Percentiles rank a stretch among this genome's conserved stretches.
These are phyloP conservation scores for Ips typographus DNA, from an alignment of 1,140 invertebrate species.

Conservation along the genomic window DNA sequence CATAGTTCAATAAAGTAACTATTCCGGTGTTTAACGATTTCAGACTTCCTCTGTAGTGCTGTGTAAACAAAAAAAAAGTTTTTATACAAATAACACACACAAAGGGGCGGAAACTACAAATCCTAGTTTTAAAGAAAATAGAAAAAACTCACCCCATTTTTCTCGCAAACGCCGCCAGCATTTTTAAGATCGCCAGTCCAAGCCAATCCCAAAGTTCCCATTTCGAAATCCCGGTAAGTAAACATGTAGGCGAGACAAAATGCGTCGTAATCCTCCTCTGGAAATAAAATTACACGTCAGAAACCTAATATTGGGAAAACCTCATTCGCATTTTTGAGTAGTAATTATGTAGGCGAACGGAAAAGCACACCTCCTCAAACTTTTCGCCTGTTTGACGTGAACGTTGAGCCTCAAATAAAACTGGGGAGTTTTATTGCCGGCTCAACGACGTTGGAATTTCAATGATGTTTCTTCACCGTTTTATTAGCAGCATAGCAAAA, in stretches of 20 bases:
- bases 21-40: constrained; percentile 98
- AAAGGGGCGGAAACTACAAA: no score
- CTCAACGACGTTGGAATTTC: constrained; percentile 15
- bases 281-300: constrained; percentile 37
- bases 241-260: constrained; percentile 99
- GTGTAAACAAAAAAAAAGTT: constrained; percentile 46
- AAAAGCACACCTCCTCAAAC: no score
- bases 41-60: constrained; percentile 92
- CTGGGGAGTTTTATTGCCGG: constrained; percentile 12
- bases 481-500: neutral
- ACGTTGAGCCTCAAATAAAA: constrained; percentile 21
- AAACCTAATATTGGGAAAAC: neutral
- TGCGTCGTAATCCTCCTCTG: constrained; percentile 95
- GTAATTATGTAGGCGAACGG: no score
- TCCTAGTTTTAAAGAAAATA: neutral
- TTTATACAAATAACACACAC: no score
- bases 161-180: constrained; percentile 91
- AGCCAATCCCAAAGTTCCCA: constrained; percentile 95
- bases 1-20: constrained; percentile 97
- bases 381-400: neutral
- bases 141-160: constrained; percentile 75
- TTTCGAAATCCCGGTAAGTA: constrained; percentile 97
- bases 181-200: constrained; percentile 97
- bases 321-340: no score
- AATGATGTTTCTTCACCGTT: constrained; percentile 10